Base-by-base conservation (phyloP, 92 coral and sea anemone species). In the Pocillopora meandrina region DNA sequence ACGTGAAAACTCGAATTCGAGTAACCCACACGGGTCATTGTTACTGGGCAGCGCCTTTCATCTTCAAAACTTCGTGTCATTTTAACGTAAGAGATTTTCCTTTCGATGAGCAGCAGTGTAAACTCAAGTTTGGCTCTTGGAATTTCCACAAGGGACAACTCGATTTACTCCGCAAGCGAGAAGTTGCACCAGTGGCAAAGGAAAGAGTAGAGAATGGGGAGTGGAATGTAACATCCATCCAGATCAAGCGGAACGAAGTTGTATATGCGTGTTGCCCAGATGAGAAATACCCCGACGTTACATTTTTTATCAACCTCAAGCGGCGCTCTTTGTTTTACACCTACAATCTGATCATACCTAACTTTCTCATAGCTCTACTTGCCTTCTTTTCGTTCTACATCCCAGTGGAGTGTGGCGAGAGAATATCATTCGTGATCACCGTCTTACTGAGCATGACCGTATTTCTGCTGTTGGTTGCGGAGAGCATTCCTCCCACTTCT, bases 341-440 rank as follows among this genome's bases (percentile, higher is more conserved):
- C 15, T 73, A 87, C 60, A 92, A 94, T 66, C 85, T 94, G 58
- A 91, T 94, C 63, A 79, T 94, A 9, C 98, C 98, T 4, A 93
- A 93, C 74, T 93, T 93, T 77, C 89, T 93, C 52, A 93, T 93
- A 52, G 92, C 97, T 9, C 83, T 93, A 5, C 86, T 93, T 47
- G 97, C 95, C 16, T 93, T 93, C 76, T 84, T 89, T 79, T 93
- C 97, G 0, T 93, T 93, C 56, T 90, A 87, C 59, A 93, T 93
- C 65, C 97, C 97, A 8, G 92, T 93, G 52, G 97, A 93, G 68
- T 93, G 95, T 19, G 97, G 97, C 10, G 97, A 93, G 87, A 87
- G 97, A 65, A 87, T 93, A 35, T 91, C 97, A 58, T 93, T 93
- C 75, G 97, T 93, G 47, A 93, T 93, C 71, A 93, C 97, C 0